Evolutionary conservation across 2,113 vertebrate genomes (phyloP).

Genomic region (Zosterops borbonicus): DNA sequence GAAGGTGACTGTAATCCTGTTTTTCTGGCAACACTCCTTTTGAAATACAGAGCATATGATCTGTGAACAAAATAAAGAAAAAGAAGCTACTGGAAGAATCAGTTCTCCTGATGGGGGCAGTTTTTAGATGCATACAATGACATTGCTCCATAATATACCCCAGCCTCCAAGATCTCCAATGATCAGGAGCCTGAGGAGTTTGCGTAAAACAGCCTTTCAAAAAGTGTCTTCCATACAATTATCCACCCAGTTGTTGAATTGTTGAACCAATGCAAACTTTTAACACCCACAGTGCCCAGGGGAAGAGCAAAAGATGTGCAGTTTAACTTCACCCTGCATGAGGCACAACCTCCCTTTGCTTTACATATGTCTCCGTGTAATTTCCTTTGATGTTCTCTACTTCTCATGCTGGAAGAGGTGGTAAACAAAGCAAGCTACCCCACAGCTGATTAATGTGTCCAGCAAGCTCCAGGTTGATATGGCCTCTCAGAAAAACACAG

Average conservation of each 20-base stretch:
- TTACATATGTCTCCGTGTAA: background rate
- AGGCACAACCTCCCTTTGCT: background rate
- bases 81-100: background rate
- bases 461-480: background rate
- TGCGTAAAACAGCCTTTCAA: background rate
- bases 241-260: background rate
- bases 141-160: background rate
- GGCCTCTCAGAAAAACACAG: background rate
- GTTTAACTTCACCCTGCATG: rapidly evolving
- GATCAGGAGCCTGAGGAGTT: background rate
- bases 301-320: background rate
- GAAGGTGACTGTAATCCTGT: background rate
- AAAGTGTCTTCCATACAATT: background rate
- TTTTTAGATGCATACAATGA: background rate
- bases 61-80: background rate
- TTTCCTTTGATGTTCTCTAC: background rate
- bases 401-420: background rate
- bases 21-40: background rate
- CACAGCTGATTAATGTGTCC: background rate
- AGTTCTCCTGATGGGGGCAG: background rate
- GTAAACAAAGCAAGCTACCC: background rate
- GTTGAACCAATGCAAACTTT: background rate
- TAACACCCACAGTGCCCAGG: background rate
- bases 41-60: background rate
- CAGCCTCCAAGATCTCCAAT: background rate